Evolutionary conservation across 2,113 vertebrate genomes (phyloP).

Genomic region (Thamnophis sirtalis): DNA sequence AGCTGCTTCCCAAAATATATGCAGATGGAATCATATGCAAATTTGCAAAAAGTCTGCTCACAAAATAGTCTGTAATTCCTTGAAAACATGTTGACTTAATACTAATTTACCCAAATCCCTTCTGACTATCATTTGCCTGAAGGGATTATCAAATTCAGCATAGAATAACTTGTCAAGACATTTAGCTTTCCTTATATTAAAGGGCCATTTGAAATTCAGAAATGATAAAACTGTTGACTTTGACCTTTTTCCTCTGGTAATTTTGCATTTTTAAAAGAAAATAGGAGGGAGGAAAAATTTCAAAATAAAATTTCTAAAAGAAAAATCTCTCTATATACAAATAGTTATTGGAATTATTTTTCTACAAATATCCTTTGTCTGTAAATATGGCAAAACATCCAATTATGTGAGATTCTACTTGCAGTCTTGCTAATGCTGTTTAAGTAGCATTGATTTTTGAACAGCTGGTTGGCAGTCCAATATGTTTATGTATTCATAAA

Average conservation of each 20-base stretch:
- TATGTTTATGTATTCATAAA: neutral
- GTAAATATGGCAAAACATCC: neutral
- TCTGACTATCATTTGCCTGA: neutral
- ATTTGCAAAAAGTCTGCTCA: neutral
- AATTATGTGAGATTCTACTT: neutral
- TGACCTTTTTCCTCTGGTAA: neutral
- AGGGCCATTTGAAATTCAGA: neutral
- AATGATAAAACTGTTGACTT: neutral
- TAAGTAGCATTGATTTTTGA: neutral
- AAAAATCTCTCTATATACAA: neutral
- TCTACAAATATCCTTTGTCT: neutral
- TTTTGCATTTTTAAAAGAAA: neutral
- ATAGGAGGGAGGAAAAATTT: neutral
- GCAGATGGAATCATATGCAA: neutral
- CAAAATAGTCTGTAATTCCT: neutral
- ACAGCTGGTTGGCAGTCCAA: neutral
- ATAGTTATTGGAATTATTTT: neutral
- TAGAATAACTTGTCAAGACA: neutral
- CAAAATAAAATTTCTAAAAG: neutral
- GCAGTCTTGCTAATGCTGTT: neutral
- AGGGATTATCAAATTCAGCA: neutral
- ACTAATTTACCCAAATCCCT: neutral
- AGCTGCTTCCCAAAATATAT: neutral
- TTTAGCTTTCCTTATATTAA: neutral
- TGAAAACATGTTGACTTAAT: neutral